Evolutionary conservation across 2,888 invertebrate genomes (phyloP).

Genomic region (Eumacrocentrus americanus): DNA sequence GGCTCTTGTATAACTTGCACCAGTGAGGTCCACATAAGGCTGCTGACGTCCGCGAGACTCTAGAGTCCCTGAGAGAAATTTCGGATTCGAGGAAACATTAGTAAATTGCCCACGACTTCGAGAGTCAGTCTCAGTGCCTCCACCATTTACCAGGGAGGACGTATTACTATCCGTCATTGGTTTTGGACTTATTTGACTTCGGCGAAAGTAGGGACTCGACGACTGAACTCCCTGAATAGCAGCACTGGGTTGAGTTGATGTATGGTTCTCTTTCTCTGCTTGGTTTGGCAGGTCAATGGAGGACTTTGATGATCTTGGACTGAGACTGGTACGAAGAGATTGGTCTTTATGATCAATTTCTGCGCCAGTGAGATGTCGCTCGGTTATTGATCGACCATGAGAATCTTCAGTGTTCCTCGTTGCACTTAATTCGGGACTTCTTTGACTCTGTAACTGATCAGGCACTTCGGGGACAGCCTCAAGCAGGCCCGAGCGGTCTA

Average conservation of each 20-base stretch:
- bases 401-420: conserved; percentile 7
- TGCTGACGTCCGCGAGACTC: conserved; percentile 33
- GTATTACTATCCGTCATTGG: conserved; percentile 15
- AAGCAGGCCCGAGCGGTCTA: conserved; percentile 51
- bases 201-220: conserved; percentile 34
- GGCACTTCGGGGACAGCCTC: conserved; percentile 56
- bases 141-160: conserved; percentile 27
- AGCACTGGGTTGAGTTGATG: conserved; percentile 25
- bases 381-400: conserved; percentile 32
- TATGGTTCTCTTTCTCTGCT: conserved; percentile 19
- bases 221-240: background rate
- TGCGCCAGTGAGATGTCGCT: conserved; percentile 43
- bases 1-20: conserved; percentile 33
- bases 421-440: conserved; percentile 19
- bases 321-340: conserved; percentile 24
- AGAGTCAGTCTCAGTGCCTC: conserved; percentile 12
- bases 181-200: conserved; percentile 26
- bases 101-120: conserved; percentile 22
- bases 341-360: conserved; percentile 36
- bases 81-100: conserved; percentile 28
- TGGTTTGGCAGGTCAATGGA: conserved; percentile 25
- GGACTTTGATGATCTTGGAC: conserved; percentile 31
- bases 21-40: conserved; percentile 36
- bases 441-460: conserved; percentile 41
- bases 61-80: conserved; percentile 34